Evolutionary conservation across 2,113 vertebrate species (phyloP).

Genomic region (Willisornis vidua): DNA sequence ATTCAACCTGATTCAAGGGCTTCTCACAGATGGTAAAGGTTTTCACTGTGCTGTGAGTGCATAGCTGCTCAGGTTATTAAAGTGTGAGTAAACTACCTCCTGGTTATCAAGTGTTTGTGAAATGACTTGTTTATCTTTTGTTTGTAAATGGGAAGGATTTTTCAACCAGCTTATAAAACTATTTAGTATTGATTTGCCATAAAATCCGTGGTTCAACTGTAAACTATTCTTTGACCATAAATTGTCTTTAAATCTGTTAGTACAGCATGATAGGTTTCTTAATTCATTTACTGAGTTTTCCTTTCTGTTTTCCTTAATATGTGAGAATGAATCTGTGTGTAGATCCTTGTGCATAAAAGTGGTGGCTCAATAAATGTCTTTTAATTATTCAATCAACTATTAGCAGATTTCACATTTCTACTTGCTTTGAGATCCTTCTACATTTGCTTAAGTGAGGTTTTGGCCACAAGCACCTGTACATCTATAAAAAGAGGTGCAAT

Average conservation of each 20-base stretch:
- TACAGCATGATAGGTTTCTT: not conserved
- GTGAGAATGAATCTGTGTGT: not conserved
- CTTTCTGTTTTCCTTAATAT: not conserved
- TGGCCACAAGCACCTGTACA: not conserved
- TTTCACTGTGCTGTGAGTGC: not conserved
- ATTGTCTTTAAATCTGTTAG: not conserved
- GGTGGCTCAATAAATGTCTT: not conserved
- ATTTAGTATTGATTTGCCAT: constrained; percentile 3
- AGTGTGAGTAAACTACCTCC: not conserved
- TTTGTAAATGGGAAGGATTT: not conserved
- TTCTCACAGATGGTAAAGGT: not conserved
- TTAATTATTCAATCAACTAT: not conserved
- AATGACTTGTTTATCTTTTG: not conserved
- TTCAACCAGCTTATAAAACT: not conserved
- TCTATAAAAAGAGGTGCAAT: not conserved
- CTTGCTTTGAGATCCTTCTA: not conserved
- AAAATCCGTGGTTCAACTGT: not conserved
- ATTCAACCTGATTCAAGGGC: not conserved
- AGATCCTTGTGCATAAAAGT: not conserved
- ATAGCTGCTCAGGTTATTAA: not conserved
- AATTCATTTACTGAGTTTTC: not conserved
- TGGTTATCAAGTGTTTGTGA: not conserved
- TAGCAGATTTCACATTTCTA: not conserved
- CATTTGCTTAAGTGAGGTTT: not conserved
- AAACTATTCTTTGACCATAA: not conserved